Conservation (phyloP, 2,797 vertebrate species). For the Mormyrops boulengeri region DNA sequence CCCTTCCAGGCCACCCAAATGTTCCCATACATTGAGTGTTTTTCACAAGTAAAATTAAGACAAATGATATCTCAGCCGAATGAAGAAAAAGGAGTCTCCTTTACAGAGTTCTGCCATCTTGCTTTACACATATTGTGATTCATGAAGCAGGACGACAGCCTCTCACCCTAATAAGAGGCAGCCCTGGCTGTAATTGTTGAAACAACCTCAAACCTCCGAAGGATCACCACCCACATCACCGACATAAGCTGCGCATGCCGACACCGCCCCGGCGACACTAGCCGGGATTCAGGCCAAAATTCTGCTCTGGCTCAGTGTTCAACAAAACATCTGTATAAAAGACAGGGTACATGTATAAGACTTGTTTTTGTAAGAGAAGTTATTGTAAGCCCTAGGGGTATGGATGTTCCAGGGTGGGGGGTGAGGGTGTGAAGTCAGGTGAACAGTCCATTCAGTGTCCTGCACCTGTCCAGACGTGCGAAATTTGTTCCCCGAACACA, state of each 20-base stretch:
- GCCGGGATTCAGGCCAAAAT: background rate
- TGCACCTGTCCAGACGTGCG: background rate
- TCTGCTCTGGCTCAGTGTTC: background rate
- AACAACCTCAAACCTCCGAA: background rate
- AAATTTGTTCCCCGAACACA: background rate
- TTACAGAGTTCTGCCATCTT: background rate
- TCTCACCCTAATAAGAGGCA: background rate
- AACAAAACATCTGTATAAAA: slow-evolving; percentile 4
- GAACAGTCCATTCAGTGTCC: background rate
- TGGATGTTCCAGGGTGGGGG: background rate
- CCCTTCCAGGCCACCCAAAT: background rate
- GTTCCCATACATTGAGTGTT: background rate
- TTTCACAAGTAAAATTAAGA: background rate
- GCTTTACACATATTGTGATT: background rate
- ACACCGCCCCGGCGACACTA: background rate
- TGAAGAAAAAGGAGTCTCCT: background rate
- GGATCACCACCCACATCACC: background rate
- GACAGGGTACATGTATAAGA: background rate
- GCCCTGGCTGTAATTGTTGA: background rate
- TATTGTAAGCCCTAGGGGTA: background rate
- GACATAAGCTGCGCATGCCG: background rate
- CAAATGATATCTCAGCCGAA: background rate
- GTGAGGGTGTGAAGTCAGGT: background rate
- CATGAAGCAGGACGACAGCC: background rate
- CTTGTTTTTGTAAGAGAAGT: background rate